Percentiles rank a stretch among this genome's conserved stretches.
Conservation (phyloP, 2,113 vertebrate genomes). For the Ovis aries region ARS-UI_Ramb_v3.0 NC_056056.1:38876501-38877000, state of each 20-base stretch:
- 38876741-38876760: not conserved
- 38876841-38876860: not conserved
- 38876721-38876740: not conserved
- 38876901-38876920: not conserved
- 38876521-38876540: not conserved
- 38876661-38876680: not conserved
- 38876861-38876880: not conserved
- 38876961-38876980: slow-evolving; percentile 1
- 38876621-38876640: not conserved
- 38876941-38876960: not conserved
- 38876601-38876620: not conserved
- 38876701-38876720: not conserved
- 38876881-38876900: not conserved
- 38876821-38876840: not conserved
- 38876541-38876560: not conserved
- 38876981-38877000: not conserved
- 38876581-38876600: not conserved
- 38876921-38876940: not conserved
- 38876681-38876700: not conserved
- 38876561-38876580: not conserved
- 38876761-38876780: not conserved
- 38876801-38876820: not conserved
- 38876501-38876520: not conserved
- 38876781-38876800: not conserved
- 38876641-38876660: not conserved